These are phyloP conservation scores for Drosophila formosana DNA, from an alignment of 2,888 invertebrate genomes.

Conservation along the genomic window DNA sequence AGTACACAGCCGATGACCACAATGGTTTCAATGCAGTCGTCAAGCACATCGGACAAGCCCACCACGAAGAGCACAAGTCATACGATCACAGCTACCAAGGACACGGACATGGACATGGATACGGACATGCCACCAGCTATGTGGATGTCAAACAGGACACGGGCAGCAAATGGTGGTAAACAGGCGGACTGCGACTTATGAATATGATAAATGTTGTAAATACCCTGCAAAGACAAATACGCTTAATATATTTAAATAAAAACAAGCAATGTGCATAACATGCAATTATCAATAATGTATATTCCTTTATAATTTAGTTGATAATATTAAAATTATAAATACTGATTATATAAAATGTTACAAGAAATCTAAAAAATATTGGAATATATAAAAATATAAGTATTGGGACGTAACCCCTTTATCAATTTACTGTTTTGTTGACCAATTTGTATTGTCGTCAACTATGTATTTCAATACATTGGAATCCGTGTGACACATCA, in stretches of 20 bases:
- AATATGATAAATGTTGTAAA: slow-evolving; percentile 5
- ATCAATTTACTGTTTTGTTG: no score
- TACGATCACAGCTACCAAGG: slow-evolving; percentile 39
- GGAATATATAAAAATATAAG: no score
- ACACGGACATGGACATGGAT: slow-evolving; percentile 51
- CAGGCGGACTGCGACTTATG: neutral
- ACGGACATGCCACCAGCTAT: slow-evolving; percentile 50
- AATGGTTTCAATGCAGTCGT: slow-evolving; percentile 86
- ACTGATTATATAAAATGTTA: no score
- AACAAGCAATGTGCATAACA: slow-evolving; percentile 19
- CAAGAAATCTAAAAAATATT: no score
- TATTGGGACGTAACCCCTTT: no score
- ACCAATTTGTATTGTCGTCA: no score
- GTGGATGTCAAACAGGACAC: slow-evolving; percentile 75
- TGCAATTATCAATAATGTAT: slow-evolving; percentile 8
- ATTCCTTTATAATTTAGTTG: neutral
- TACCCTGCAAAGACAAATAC: slow-evolving; percentile 8
- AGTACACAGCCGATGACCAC: slow-evolving; percentile 86
- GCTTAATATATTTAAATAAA: neutral
- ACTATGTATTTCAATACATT: no score
- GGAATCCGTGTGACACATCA: no score
- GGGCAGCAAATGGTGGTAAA: slow-evolving; percentile 52
- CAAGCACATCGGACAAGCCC: slow-evolving; percentile 85
- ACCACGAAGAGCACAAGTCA: slow-evolving; percentile 63
- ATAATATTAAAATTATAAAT: no score